Evolutionary conservation across 2,797 vertebrate genomes (phyloP).

Genomic region (Synaphobranchus kaupii): DNA sequence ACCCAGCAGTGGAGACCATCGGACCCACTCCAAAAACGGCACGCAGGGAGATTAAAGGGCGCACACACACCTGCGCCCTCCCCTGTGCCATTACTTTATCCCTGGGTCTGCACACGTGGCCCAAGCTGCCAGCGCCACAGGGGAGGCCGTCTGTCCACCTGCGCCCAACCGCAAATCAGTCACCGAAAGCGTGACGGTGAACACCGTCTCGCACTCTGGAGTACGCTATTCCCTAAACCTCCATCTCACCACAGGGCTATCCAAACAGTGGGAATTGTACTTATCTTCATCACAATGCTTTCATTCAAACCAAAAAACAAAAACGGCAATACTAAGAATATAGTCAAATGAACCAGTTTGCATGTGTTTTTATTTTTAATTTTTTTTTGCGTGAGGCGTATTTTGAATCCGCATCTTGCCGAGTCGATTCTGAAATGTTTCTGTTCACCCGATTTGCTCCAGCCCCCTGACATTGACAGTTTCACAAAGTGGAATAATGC

Average conservation of each 20-base stretch:
- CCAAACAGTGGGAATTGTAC: too few relatives aligned
- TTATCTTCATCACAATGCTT: not conserved
- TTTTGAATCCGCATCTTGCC: not conserved
- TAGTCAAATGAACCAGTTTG: not conserved
- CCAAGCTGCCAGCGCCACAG: not conserved
- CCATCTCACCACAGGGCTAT: too few relatives aligned
- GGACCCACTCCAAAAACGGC: not conserved
- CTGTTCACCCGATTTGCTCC: not conserved
- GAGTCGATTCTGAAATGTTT: not conserved
- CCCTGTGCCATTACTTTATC: not conserved
- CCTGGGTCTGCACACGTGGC: not conserved
- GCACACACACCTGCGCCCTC: not conserved
- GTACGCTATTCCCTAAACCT: not conserved
- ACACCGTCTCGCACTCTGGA: not conserved
- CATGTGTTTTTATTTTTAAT: not conserved
- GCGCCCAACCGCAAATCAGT: not conserved
- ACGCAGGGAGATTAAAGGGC: not conserved
- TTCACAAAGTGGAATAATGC: not conserved
- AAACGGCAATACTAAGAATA: not conserved
- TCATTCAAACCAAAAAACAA: not conserved
- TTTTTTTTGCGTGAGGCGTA: not conserved
- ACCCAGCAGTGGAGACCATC: not conserved
- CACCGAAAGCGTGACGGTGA: not conserved
- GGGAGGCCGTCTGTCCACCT: not conserved
- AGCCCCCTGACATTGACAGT: not conserved